phyloP scores from a whole-genome alignment of 2,113 vertebrate species.

The Grantiella picta region DNA sequence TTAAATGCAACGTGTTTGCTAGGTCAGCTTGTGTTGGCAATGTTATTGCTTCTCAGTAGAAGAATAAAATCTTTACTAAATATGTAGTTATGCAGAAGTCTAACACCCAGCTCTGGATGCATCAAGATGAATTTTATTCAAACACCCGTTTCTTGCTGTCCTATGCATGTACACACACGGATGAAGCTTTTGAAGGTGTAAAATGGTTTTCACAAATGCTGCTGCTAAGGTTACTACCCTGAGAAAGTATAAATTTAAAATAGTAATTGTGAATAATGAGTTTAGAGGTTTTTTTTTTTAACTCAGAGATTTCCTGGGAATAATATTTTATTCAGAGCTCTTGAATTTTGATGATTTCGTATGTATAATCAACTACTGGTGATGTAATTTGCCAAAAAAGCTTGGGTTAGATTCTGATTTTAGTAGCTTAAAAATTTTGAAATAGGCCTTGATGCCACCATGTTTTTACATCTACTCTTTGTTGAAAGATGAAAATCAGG shows the following conservation, averaged over 20 bases:
- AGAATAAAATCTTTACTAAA: neutral
- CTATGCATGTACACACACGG: accelerated
- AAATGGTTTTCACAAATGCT: neutral
- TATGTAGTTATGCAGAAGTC: neutral
- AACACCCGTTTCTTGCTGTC: neutral
- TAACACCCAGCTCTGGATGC: neutral
- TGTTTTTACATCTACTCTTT: neutral
- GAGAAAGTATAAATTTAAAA: neutral
- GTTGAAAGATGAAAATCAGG: neutral
- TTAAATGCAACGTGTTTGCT: neutral
- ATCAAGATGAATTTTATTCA: neutral
- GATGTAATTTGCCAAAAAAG: neutral
- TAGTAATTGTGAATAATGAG: neutral
- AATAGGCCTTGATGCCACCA: neutral
- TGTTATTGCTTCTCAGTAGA: neutral
- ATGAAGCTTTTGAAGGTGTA: neutral
- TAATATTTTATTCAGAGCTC: neutral
- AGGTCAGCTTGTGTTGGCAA: neutral
- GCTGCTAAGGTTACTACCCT: neutral
- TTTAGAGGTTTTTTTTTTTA: neutral
- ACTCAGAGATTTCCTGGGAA: neutral
- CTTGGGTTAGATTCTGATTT: neutral
- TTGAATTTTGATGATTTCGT: neutral
- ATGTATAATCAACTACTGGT: neutral
- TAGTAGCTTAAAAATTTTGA: neutral